phyloP scores from a whole-genome alignment of 2,113 vertebrate genomes.

The Neodon shergylaensis region DNA sequence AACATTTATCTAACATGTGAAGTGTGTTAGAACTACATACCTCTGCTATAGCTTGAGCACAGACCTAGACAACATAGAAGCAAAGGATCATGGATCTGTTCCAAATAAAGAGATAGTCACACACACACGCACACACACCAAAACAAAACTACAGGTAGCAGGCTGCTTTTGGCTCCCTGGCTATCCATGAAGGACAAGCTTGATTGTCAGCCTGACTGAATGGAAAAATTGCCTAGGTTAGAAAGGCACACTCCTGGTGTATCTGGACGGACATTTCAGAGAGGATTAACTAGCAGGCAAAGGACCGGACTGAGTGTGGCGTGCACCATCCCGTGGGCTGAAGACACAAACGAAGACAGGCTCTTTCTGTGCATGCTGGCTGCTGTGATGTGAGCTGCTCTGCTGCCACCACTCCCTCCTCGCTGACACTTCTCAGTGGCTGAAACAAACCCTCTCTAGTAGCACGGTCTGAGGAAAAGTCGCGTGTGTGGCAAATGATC shows the following conservation, averaged over 20 bases:
- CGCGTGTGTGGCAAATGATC: neutral
- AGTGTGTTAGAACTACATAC: neutral
- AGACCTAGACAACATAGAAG: neutral
- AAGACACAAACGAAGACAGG: too few species aligned
- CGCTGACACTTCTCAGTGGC: neutral
- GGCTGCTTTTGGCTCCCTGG: neutral
- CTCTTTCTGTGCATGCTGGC: neutral
- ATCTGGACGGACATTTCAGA: neutral
- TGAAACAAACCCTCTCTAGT: neutral
- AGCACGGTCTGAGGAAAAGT: neutral
- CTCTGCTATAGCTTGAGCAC: neutral
- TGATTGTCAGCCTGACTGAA: neutral
- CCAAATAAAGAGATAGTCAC: neutral
- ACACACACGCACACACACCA: neutral
- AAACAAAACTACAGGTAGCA: neutral
- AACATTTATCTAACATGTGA: neutral
- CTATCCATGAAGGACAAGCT: neutral
- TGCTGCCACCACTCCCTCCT: rapidly evolving
- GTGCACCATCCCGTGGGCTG: neutral
- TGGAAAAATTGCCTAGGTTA: neutral
- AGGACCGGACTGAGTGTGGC: neutral
- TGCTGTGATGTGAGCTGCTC: neutral
- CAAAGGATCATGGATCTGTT: neutral
- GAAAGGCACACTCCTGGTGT: neutral
- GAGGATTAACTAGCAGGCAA: neutral